Evolutionary conservation across 2,797 vertebrate species (phyloP), one percentile per base, ranked within the genome.

Genomic region (Girardinus metallicus): DNA sequence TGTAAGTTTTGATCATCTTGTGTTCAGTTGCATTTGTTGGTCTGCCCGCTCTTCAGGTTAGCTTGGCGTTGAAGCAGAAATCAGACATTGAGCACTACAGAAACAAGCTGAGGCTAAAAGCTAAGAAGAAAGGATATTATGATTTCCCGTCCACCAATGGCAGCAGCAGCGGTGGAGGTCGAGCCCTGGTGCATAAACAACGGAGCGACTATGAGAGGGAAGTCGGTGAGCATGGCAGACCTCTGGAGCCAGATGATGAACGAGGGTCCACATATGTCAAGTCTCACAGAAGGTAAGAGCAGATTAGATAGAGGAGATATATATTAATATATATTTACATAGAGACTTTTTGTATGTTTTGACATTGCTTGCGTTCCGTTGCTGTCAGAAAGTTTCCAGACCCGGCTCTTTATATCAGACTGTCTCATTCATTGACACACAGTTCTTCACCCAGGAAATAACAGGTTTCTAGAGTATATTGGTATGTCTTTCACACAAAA

Each of bases 61-160:
- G 96, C 94, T 95, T 99, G 94, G 98, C 98, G 78, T 94, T 99
- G 89, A 99, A 99, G 90, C 98, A 99, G 96, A 99, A 99, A 91
- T 99, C 99, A 0, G 99, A 99, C 92, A 99, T 99, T 6, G 99
- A 99, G 83, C 98, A 99, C 91, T 99, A 99, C 93, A 97, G 98
- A 92, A 99, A 99, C 95, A 99, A 99, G 89, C 95, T 99, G 83
- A 96, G 98, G 73, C 96, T 99, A 86, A 99, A 99, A 92, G 98
- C 98, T 71, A 99, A 98, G 94, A 96, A 97, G 90, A 99, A 99
- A 84, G 98, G 98, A 0, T 99, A 99, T 93, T 99, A 99, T 76
- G 98, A 99, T 89, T 97, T 99, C 88, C 97, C 98, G 0, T 96
- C 96, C 0, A 78, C 89, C 2, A 94, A 95, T 0, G 89, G 88